Evolutionary conservation across 2,113 vertebrate genomes (phyloP).

Genomic region (Pteropus alecto): DNA sequence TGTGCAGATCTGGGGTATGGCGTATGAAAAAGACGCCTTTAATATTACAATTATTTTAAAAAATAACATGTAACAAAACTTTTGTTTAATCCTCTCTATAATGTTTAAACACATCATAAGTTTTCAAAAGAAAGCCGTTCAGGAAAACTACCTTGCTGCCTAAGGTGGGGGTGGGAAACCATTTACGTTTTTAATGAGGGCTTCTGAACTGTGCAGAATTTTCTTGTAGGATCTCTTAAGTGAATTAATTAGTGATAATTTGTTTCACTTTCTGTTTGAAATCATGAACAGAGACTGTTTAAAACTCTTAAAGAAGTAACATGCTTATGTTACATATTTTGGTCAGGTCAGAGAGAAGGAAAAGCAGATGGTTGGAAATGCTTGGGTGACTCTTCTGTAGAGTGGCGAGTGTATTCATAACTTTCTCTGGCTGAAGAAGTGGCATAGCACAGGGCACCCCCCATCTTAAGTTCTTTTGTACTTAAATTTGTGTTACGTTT

Average conservation of each 20-base stretch:
- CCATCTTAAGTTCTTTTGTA: neutral
- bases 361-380: neutral
- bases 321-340: neutral
- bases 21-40: slow-evolving; percentile 61
- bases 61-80: slow-evolving; percentile 37
- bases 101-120: slow-evolving; percentile 50
- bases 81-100: neutral
- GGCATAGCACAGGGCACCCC: neutral
- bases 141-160: neutral
- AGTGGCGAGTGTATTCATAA: neutral
- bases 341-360: neutral
- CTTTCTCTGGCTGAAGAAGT: neutral
- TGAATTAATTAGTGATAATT: neutral
- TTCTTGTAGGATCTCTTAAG: neutral
- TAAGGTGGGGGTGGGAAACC: neutral
- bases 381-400: neutral
- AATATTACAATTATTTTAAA: slow-evolving; percentile 38
- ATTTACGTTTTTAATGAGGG: neutral
- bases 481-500: neutral
- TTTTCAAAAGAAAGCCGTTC: slow-evolving; percentile 29
- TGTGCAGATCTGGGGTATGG: slow-evolving; percentile 4
- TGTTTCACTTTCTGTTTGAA: neutral
- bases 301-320: neutral
- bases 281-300: neutral
- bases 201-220: neutral